Evolutionary conservation across 2,797 vertebrate species (phyloP), one percentile per base, ranked within the genome.

Genomic region (Lophura swinhoii): DNA sequence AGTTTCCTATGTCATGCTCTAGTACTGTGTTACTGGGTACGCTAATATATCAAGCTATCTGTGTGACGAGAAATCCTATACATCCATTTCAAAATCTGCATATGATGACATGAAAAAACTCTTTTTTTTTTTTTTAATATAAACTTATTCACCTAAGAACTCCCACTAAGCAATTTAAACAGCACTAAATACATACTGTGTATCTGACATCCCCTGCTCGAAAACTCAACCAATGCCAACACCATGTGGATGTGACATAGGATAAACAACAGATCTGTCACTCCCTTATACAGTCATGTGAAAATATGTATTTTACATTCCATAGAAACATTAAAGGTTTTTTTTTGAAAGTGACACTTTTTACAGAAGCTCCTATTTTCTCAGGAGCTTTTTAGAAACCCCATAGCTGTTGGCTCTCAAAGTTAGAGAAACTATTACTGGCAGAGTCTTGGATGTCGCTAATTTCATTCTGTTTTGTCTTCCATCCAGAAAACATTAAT

Each of bases 381-480:
- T 78, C 4, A 2, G 46, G 44, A 84, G 23, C 64, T 77, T 31
- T 92, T 95, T 92, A 80, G 35, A 94, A 96, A 90, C 18, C 2
- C 14, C 66, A 2, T 24, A 88, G 63, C 14, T 69, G 75, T 23
- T 94, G 78, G 84, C 46, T 91, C 88, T 85, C 74, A 51, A 93
- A 76, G 64, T 39, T 74, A 89, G 56, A 73, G 3, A 91, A 79
- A 91, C 84, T 41, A 66, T 56, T 88, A 43, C 35, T 90, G 90
- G 82, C 91, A 93, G 35, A 90, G 46, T 46, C 77, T 86, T 90
- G 86, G 93, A 37, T 63, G 1, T 80, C 73, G 89, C n/a, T 89
- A 88, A 91, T 89, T 41, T 88, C 71, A 90, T 75, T 93, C 63
- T 93, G 48, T 43, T 95, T 84, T 92, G 69, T 67, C 56, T 93